Evolutionary conservation across 2,113 vertebrate species (phyloP).

Genomic region (Bungarus multicinctus): DNA sequence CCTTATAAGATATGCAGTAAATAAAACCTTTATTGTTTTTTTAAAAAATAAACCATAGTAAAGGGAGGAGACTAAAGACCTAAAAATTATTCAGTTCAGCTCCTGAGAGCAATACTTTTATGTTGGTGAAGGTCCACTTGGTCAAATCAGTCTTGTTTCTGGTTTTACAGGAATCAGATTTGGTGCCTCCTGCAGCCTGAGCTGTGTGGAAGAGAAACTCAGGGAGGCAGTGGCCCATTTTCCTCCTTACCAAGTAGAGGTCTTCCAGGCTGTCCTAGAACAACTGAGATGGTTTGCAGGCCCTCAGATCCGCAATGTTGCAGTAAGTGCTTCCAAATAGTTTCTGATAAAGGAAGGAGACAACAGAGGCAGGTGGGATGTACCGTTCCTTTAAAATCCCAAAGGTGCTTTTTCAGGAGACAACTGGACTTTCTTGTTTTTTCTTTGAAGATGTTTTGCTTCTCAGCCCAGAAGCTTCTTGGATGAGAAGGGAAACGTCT

Average conservation of each 20-base stretch:
- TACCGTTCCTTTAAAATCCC: neutral
- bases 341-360: neutral
- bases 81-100: neutral
- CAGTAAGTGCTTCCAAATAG: conserved; percentile 72
- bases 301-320: conserved; percentile 91
- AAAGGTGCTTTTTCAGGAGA: no score
- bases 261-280: conserved; percentile 84
- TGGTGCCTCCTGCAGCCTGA: conserved; percentile 83
- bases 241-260: conserved; percentile 75
- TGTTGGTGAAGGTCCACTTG: neutral
- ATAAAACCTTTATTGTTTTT: neutral
- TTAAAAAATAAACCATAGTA: neutral
- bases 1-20: neutral
- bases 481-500: no score
- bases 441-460: no score
- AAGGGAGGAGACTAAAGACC: neutral
- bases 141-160: neutral
- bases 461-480: no score
- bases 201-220: conserved; percentile 75
- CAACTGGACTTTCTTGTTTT: no score
- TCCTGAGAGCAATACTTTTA: accelerated
- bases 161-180: conserved; percentile 78
- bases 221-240: conserved; percentile 63
- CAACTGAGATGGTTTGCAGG: conserved; percentile 94
- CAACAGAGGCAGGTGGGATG: neutral